Percentiles rank a stretch among this genome's conserved stretches.
phyloP scores from a whole-genome alignment of 2,888 invertebrate genomes.

The Tinea trinotella region DNA sequence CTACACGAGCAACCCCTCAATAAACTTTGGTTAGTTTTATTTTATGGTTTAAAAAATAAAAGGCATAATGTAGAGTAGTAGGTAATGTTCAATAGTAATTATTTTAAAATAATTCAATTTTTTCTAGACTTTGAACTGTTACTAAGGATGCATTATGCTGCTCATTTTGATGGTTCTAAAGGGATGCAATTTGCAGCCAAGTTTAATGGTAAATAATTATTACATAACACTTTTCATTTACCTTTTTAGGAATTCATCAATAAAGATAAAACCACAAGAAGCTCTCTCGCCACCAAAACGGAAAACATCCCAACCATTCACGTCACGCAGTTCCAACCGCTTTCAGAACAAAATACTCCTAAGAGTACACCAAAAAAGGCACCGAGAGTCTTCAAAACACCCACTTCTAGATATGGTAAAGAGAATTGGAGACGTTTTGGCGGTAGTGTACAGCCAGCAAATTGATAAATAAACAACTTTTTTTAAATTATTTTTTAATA shows the following conservation, averaged over 20 bases:
- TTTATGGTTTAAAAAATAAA: too few species aligned
- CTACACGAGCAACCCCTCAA: too few species aligned
- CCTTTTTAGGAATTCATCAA: constrained; percentile 62
- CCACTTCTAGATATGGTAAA: constrained; percentile 52
- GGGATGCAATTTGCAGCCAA: neutral
- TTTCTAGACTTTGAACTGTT: neutral
- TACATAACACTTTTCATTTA: constrained; percentile 19
- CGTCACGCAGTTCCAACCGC: constrained; percentile 6
- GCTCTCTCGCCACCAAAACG: constrained; percentile 50
- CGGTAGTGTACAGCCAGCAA: too few species aligned
- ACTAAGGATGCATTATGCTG: neutral
- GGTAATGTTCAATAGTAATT: too few species aligned
- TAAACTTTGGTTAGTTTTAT: too few species aligned
- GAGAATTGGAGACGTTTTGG: too few species aligned
- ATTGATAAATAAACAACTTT: too few species aligned
- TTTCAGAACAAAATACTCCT: constrained; percentile 30
- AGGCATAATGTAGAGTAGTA: too few species aligned
- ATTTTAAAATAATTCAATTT: neutral
- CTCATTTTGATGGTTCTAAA: neutral
- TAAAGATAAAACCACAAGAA: constrained; percentile 63
- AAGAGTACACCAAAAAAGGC: too few species aligned
- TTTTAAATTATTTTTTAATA: too few species aligned
- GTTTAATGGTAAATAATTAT: neutral
- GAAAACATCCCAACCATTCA: constrained; percentile 23
- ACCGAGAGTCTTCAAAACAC: constrained; percentile 34